A percentile compares a stretch with the other conserved stretches of the same genome.
Conservation (phyloP, 2,888 invertebrate genomes). For the Trachelus troglodyta region DNA sequence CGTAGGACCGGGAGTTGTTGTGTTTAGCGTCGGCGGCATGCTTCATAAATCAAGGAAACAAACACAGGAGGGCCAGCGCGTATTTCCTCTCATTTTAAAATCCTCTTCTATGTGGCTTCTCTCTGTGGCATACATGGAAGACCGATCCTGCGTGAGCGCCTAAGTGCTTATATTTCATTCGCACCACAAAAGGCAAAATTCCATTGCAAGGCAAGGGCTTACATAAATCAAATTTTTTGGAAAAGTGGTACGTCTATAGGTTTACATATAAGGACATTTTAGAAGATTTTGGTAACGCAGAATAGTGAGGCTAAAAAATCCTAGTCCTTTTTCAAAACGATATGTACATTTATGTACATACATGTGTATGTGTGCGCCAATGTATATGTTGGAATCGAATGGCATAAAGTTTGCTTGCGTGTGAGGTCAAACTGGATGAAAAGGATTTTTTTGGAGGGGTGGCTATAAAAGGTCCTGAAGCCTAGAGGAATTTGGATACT, state of each 20-base stretch:
- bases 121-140: not conserved
- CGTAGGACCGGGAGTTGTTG: slow-evolving; percentile 41
- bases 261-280: not conserved
- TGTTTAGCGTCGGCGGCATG: slow-evolving; percentile 62
- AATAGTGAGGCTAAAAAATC: not conserved
- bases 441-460: not conserved
- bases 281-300: not conserved
- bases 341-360: not conserved
- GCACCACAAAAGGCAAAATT: not conserved
- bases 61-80: slow-evolving; percentile 56
- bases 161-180: not conserved
- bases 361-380: no score
- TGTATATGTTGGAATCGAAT: not conserved
- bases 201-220: not conserved
- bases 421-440: not conserved
- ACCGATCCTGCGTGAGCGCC: not conserved
- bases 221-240: not conserved
- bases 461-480: not conserved
- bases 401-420: not conserved
- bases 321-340: not conserved
- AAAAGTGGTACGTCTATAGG: not conserved
- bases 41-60: slow-evolving; percentile 65
- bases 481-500: not conserved
- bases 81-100: slow-evolving; percentile 21
- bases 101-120: not conserved